Percentiles rank a stretch among this genome's conserved stretches.
Conservation (phyloP, 2,888 invertebrate genomes). For the Ganaspis brasiliensis region DNA sequence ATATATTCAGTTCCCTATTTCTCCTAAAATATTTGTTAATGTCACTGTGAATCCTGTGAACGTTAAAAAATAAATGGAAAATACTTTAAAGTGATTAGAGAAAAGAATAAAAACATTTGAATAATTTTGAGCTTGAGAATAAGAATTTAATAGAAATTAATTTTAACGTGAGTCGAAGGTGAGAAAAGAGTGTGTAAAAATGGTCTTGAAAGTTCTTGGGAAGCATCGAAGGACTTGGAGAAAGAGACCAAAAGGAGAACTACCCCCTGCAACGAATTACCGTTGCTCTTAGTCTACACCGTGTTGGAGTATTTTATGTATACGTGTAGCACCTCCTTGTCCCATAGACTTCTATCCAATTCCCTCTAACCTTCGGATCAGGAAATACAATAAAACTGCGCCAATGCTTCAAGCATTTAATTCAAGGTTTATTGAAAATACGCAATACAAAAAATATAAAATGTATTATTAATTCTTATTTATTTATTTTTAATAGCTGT, state of each 20-base stretch:
- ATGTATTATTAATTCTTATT: neutral
- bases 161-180: neutral
- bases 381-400: slow-evolving; percentile 72
- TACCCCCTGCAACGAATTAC: slow-evolving; percentile 77
- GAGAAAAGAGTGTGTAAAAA: slow-evolving; percentile 18
- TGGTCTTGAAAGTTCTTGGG: neutral
- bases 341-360: slow-evolving; percentile 73
- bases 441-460: neutral
- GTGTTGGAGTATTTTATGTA: slow-evolving; percentile 75
- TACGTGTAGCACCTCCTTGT: slow-evolving; percentile 66
- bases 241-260: slow-evolving; percentile 41
- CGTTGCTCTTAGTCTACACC: slow-evolving; percentile 77
- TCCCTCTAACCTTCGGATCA: slow-evolving; percentile 75
- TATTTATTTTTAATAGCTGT: too few species aligned
- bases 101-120: too few species aligned
- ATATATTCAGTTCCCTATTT: too few species aligned
- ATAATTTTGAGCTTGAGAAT: neutral
- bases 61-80: too few species aligned
- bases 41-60: too few species aligned
- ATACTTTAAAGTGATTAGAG: too few species aligned
- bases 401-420: slow-evolving; percentile 24
- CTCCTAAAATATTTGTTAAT: too few species aligned
- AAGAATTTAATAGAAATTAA: neutral
- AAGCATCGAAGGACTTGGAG: slow-evolving; percentile 14
- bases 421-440: slow-evolving; percentile 33